Evolutionary conservation across 2,113 vertebrate genomes (phyloP).

Genomic region (Varanus komodoensis): DNA sequence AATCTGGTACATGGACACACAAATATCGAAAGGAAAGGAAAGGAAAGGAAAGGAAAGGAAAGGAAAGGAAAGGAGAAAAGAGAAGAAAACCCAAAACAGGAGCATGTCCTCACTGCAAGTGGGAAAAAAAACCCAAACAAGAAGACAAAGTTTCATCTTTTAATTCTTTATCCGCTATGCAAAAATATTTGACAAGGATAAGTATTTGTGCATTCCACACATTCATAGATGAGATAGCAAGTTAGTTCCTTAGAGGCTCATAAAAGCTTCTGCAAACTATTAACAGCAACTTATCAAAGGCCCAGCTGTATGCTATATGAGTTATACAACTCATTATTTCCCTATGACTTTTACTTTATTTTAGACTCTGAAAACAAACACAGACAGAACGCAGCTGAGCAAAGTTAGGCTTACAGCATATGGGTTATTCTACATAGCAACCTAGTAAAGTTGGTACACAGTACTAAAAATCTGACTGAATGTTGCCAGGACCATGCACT

Average conservation of each 20-base stretch:
- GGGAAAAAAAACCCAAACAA: background rate
- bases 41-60: too few species aligned
- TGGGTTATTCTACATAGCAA: constrained; percentile 13
- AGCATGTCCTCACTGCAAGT: background rate
- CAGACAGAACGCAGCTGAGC: background rate
- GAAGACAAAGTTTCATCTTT: constrained; percentile 14
- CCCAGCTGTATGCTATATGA: constrained; percentile 1
- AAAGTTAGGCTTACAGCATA: background rate
- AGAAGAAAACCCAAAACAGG: constrained; percentile 16
- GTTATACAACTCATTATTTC: background rate
- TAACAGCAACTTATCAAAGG: constrained; percentile 42
- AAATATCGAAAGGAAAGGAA: background rate
- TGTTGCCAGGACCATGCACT: background rate
- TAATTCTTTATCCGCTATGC: background rate
- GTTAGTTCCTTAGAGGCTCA: constrained; percentile 18
- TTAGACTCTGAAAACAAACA: background rate
- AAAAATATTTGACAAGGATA: constrained; percentile 41
- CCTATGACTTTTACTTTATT: constrained; percentile 21
- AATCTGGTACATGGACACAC: background rate
- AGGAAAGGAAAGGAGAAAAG: background rate
- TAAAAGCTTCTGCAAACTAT: constrained; percentile 31
- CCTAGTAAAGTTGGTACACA: background rate
- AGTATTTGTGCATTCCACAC: constrained; percentile 12
- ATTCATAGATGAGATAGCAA: constrained; percentile 9
- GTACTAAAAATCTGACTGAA: background rate